Base-by-base conservation (phyloP, 2,797 vertebrate species). In the Melanotaenia parkinsoni region DNA sequence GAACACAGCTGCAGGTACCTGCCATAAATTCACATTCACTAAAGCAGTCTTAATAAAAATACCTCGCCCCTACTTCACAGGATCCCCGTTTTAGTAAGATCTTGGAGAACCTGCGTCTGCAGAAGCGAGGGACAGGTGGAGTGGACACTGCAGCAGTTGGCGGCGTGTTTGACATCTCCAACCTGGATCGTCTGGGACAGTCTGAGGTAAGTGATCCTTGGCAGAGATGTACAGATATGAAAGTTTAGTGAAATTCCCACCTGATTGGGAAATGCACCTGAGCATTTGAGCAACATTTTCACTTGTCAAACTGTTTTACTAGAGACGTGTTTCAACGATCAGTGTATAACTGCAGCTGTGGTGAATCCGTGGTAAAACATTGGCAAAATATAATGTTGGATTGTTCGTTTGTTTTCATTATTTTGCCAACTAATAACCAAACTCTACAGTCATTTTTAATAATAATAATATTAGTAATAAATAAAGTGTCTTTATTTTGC, bases 121-220 rank as follows among this genome's bases (percentile, higher is more conserved):
- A 99, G 92, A 99, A 99, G 83, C 93, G 98, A 70, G 98, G 98
- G 3, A 99, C 97, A 0, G 98, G 98, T 0, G 98, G 98, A 0
- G 98, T 99, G 77, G 98, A 99, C 93, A 98, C 97, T 0, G 97
- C 96, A 0, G 96, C 97, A 14, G 95, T 95, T 10, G 97, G 97
- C 0, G 86, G 90, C 0, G 4, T 88, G 58, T 98, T 98, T 1
- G 98, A 99, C 90, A 97, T 99, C 89, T 99, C 98, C 86, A 99
- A 99, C 91, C 89, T 99, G 91, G 98, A 99, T 86, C 96, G 98
- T 3, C 95, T 99, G 82, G 98, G 98, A 62, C 96, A 95, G 57
- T 99, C 98, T 26, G 98, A 99, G 97, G 98, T 99, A 88, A 66
- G 86, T 5, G 33, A 33, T 24, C 56, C 28, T 18, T 11, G 2